phyloP scores from a whole-genome alignment of 2,113 vertebrate genomes.

The Dissostichus mawsoni region DNA sequence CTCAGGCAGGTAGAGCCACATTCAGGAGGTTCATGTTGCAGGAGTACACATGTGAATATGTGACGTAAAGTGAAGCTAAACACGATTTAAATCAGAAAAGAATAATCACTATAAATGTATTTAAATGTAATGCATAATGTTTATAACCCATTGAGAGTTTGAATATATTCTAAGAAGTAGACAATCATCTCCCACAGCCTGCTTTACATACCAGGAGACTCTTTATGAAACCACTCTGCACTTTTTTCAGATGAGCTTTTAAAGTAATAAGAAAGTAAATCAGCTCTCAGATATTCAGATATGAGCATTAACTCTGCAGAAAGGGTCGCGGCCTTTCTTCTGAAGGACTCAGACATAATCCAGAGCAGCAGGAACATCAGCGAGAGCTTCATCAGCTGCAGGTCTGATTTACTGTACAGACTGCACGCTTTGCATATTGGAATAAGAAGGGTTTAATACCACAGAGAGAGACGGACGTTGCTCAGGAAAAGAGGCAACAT shows the following conservation, averaged over 20 bases:
- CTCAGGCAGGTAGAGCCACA: no score
- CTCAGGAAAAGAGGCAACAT: background rate
- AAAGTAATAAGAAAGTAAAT: background rate
- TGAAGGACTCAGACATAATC: slow-evolving; percentile 32
- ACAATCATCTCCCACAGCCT: background rate
- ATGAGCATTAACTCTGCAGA: slow-evolving; percentile 11
- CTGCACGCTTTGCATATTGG: slow-evolving; percentile 20
- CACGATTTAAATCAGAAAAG: background rate
- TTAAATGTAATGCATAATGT: background rate
- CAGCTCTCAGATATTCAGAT: slow-evolving; percentile 7
- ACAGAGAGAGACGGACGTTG: background rate
- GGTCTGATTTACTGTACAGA: slow-evolving; percentile 16
- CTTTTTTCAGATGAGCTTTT: slow-evolving; percentile 9
- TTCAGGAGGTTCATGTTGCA: no score
- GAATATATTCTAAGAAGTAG: background rate
- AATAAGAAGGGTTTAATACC: slow-evolving; percentile 30
- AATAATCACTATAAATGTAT: background rate
- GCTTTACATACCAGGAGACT: background rate
- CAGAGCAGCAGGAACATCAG: slow-evolving; percentile 37
- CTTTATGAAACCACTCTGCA: background rate
- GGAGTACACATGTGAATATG: background rate
- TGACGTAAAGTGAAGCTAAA: background rate
- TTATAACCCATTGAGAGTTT: background rate
- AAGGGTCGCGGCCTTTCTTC: slow-evolving; percentile 3
- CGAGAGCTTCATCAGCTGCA: slow-evolving; percentile 16